Conservation (phyloP, 2,113 vertebrate species). For the Ciconia stormi region DNA sequence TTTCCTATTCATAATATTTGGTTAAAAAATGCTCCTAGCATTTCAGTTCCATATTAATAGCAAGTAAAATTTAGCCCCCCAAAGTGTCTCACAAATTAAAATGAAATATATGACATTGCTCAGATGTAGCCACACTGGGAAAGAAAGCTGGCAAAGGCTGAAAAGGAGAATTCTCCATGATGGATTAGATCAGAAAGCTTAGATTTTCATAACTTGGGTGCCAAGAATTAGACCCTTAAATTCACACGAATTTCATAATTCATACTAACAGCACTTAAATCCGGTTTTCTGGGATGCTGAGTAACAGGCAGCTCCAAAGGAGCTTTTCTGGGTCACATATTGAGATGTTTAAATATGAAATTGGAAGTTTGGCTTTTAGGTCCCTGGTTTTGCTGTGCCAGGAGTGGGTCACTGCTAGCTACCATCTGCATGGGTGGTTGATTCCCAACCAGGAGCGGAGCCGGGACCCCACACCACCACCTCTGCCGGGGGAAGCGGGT, state of each 20-base stretch:
- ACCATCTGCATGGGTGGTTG: neutral
- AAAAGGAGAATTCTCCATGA: neutral
- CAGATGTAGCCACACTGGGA: neutral
- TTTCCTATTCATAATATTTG: neutral
- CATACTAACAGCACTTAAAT: neutral
- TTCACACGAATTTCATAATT: neutral
- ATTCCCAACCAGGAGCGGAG: neutral
- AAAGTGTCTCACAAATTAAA: neutral
- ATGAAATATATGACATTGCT: neutral
- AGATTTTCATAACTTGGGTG: neutral
- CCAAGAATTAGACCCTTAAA: neutral
- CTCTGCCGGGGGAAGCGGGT: neutral
- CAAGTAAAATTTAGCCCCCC: neutral
- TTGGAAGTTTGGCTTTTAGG: neutral
- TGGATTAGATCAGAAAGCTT: neutral
- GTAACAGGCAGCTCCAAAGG: neutral
- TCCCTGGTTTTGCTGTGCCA: rapidly evolving
- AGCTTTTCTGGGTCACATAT: neutral
- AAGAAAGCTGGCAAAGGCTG: neutral
- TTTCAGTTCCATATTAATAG: neutral
- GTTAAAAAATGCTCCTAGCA: neutral
- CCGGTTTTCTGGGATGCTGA: neutral
- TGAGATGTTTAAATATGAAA: neutral
- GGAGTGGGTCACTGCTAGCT: neutral
- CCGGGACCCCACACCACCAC: neutral